Percentiles rank a stretch among this genome's conserved stretches.
These are phyloP conservation scores for Orestias chungarensis DNA, from an alignment of 2,797 vertebrate genomes.

Conservation along the genomic window DNA sequence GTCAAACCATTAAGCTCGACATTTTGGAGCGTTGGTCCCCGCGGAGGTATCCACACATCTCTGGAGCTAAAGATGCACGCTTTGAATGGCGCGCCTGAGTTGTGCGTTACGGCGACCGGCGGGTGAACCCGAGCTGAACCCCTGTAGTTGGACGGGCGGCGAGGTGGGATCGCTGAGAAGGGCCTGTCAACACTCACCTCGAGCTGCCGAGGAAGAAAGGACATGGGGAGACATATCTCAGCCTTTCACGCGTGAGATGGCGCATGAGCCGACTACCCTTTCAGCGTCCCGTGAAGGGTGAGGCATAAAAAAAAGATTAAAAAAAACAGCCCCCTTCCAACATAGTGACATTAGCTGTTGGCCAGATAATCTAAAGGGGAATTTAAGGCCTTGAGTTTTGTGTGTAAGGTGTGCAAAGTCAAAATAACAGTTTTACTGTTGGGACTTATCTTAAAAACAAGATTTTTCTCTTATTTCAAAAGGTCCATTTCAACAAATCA, in stretches of 20 bases:
- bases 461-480: neutral
- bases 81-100: constrained; percentile 28
- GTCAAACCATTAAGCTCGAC: constrained; percentile 10
- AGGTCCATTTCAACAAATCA: neutral
- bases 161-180: constrained; percentile 39
- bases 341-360: constrained; percentile 11
- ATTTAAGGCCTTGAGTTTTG: constrained; percentile 1
- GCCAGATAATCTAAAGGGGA: constrained; percentile 9
- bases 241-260: constrained; percentile 48
- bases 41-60: constrained; percentile 25
- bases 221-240: constrained; percentile 52
- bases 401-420: neutral
- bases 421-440: constrained; percentile 8
- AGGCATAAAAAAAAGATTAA: constrained; percentile 27
- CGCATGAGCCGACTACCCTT: constrained; percentile 24
- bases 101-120: constrained; percentile 42
- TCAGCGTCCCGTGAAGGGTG: constrained; percentile 21
- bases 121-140: constrained; percentile 64
- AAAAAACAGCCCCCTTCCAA: constrained; percentile 8
- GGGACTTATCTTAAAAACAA: neutral
- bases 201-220: constrained; percentile 44
- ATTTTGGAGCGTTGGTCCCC: constrained; percentile 25
- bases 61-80: constrained; percentile 24
- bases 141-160: constrained; percentile 34
- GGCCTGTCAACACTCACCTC: constrained; percentile 62